Evolutionary conservation across 2,888 invertebrate genomes (phyloP), one percentile per base, ranked within the genome.

Genomic region (Macropis europaea): DNA sequence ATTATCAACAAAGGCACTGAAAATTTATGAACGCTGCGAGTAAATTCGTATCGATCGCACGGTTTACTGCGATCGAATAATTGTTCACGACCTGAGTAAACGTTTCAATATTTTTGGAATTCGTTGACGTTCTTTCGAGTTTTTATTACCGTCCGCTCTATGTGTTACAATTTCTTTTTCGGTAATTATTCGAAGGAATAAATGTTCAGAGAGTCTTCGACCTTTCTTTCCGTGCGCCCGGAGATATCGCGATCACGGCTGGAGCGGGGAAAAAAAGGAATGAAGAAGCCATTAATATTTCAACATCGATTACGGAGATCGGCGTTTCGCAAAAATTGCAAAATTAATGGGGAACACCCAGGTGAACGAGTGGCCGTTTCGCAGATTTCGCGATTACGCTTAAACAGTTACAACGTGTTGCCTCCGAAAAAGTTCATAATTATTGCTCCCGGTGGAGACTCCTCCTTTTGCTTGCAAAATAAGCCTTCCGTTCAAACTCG

Each of bases 291-390:
- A 50, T 40, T 57, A 64, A 42, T 42, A 45, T 59, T 64, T 66
- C 42, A 60, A 52, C 62, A 36, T 62, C 66, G 66, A 66, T 66
- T 66, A 66, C 45, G 36, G 22, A 30, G 66, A 38, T 43, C 22
- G 36, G 11, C 48, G 52, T 62, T 53, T 38, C 45, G 30, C 7
- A 52, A 67, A 66, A 67, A 62, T 62, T 45, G 36, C 62, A 19
- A 53, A 62, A 62, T 62, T 67, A 67, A 67, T 53, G 63, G 38
- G 38, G 66, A 67, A 67, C 66, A 67, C 66, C 66, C 63, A 67
- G 32, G 45, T 17, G 52, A 52, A 53, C 45, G 26, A 59, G 60
- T 48, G 24, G 40, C 32, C 26, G 47, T 17, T 32, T 9, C 50
- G 45, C 30, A 38, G 52, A 67, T 62, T 53, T 62, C 53, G 45